Percentiles rank a stretch among this genome's conserved stretches.
These are phyloP conservation scores for Eupithecia subfuscata DNA, from an alignment of 2,888 invertebrate species.

Conservation along the genomic window DNA sequence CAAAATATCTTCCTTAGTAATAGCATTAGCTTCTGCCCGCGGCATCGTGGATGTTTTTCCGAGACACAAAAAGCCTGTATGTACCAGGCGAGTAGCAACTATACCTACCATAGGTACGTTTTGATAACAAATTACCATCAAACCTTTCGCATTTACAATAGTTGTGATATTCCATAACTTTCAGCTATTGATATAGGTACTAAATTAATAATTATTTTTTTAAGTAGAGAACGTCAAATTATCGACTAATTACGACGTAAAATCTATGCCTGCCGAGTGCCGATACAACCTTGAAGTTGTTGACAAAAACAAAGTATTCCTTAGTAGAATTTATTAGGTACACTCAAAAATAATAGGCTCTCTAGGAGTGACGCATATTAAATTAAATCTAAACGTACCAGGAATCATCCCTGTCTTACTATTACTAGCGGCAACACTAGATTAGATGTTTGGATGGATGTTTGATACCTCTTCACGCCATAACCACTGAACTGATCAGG, in stretches of 20 bases:
- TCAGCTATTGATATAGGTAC: neutral
- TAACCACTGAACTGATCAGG: too few relatives aligned
- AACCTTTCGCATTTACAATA: neutral
- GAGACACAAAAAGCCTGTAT: neutral
- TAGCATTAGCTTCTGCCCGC: too few relatives aligned
- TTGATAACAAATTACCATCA: neutral
- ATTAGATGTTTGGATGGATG: too few relatives aligned
- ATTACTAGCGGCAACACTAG: neutral
- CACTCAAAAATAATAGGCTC: neutral
- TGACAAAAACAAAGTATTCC: slow-evolving; percentile 11
- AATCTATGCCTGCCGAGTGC: neutral
- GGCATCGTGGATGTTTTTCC: neutral
- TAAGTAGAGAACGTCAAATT: neutral
- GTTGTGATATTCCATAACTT: neutral
- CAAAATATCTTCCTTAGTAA: neutral
- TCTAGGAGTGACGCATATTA: neutral
- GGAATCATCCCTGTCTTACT: neutral
- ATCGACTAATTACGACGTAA: neutral
- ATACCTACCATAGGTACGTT: neutral
- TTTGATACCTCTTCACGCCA: too few relatives aligned
- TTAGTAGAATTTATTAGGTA: neutral
- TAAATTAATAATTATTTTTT: neutral
- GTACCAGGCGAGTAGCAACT: neutral
- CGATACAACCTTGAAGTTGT: neutral
- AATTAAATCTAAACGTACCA: neutral